phyloP scores from a whole-genome alignment of 2,888 invertebrate species.

The Falcaria lacertinaria region DNA sequence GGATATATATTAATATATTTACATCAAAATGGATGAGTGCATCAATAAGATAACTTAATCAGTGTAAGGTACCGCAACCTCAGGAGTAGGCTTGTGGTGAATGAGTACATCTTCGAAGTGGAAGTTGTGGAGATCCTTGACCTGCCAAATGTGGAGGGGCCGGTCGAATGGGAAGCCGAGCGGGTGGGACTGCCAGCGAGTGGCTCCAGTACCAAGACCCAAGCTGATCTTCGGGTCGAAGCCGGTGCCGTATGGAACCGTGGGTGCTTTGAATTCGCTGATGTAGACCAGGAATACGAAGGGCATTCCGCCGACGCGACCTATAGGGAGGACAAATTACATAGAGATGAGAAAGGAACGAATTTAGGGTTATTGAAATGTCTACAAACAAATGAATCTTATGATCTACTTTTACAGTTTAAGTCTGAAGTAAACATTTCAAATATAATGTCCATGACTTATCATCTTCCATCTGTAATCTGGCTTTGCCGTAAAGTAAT shows the following conservation, averaged over 20 bases:
- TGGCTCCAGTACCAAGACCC: slow-evolving; percentile 65
- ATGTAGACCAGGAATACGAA: slow-evolving; percentile 82
- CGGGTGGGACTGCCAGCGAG: slow-evolving; percentile 66
- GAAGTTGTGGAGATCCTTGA: slow-evolving; percentile 62
- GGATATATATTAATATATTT: no score
- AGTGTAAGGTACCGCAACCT: slow-evolving; percentile 40
- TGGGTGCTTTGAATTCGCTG: slow-evolving; percentile 67
- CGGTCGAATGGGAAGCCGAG: slow-evolving; percentile 80
- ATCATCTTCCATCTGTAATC: no score
- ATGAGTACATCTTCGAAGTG: slow-evolving; percentile 72
- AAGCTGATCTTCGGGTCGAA: slow-evolving; percentile 74
- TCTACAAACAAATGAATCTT: no score
- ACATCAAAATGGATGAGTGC: no score
- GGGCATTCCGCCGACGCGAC: slow-evolving; percentile 76
- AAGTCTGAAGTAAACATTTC: no score
- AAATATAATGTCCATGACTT: no score
- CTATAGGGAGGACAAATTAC: slow-evolving; percentile 22
- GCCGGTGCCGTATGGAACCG: slow-evolving; percentile 49
- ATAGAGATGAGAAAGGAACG: no score
- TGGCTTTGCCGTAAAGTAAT: no score
- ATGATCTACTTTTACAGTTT: no score
- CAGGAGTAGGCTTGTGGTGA: slow-evolving; percentile 69
- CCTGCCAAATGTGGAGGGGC: slow-evolving; percentile 58
- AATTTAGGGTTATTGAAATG: no score
- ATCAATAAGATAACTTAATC: slow-evolving; percentile 17